Percentiles rank a stretch among this genome's conserved stretches.
phyloP scores from a whole-genome alignment of 2,113 vertebrate genomes.

The Dromaius novaehollandiae region DNA sequence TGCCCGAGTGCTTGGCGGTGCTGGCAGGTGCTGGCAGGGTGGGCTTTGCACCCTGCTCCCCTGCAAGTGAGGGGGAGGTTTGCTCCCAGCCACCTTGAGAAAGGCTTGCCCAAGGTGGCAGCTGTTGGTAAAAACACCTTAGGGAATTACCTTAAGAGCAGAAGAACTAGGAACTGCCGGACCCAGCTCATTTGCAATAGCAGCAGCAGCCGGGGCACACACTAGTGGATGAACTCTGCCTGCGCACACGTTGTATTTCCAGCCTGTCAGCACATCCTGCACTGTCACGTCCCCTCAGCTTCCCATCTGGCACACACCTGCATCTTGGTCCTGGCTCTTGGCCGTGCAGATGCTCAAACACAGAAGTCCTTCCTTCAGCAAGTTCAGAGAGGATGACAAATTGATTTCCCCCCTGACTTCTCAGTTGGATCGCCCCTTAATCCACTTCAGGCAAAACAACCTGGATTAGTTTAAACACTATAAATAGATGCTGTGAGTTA shows the following conservation, averaged over 20 bases:
- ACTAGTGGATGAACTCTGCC: constrained; percentile 10
- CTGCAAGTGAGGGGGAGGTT: neutral
- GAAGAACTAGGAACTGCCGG: neutral
- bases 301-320: constrained; percentile 50
- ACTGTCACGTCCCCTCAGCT: neutral
- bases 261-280: constrained; percentile 35
- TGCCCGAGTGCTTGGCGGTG: accelerated
- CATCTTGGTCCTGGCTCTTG: neutral
- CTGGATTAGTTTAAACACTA: neutral
- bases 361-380: neutral
- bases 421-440: neutral
- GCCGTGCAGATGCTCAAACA: neutral
- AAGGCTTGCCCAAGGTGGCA: neutral
- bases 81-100: neutral
- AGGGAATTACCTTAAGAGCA: neutral
- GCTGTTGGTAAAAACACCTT: neutral
- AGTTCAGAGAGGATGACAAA: neutral
- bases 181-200: neutral
- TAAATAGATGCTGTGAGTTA: neutral
- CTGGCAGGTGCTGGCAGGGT: neutral
- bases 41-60: neutral
- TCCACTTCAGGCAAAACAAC: neutral
- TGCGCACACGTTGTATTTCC: constrained; percentile 1
- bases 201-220: neutral
- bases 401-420: neutral